Conservation (phyloP, 1,140 invertebrate species). For the Hyles vespertilio region DNA sequence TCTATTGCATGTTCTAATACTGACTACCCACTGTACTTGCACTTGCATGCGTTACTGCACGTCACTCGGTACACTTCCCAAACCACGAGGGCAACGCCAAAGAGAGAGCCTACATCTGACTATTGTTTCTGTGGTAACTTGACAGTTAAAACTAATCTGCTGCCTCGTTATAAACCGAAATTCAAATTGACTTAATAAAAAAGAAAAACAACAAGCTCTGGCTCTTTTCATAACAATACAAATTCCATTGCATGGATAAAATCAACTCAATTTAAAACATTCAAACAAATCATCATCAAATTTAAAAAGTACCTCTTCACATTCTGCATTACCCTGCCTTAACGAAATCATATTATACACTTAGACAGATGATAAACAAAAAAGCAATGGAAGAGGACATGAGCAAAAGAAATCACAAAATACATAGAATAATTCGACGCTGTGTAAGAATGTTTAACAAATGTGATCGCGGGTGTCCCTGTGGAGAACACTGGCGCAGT, state of each 20-base stretch:
- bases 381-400: conserved; percentile 70
- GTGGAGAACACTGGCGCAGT: conserved; percentile 14
- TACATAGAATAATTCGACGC: conserved; percentile 50
- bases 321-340: conserved; percentile 73
- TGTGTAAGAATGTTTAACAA: conserved; percentile 33
- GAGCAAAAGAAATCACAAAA: conserved; percentile 71
- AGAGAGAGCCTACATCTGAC: conserved; percentile 67
- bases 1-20: conserved; percentile 55
- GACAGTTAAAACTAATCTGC: conserved; percentile 64
- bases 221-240: conserved; percentile 70
- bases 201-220: conserved; percentile 71
- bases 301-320: conserved; percentile 73
- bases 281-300: conserved; percentile 69
- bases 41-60: conserved; percentile 12
- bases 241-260: conserved; percentile 73
- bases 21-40: conserved; percentile 37
- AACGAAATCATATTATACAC: conserved; percentile 70
- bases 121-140: conserved; percentile 70
- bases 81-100: conserved; percentile 50
- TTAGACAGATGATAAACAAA: conserved; percentile 70
- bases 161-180: conserved; percentile 63
- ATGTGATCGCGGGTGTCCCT: conserved; percentile 1
- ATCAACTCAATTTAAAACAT: conserved; percentile 71
- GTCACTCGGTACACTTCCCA: conserved; percentile 18
- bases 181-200: conserved; percentile 68